phyloP scores from a whole-genome alignment of 2,113 vertebrate species.

The Melanerpes aurifrons region DNA sequence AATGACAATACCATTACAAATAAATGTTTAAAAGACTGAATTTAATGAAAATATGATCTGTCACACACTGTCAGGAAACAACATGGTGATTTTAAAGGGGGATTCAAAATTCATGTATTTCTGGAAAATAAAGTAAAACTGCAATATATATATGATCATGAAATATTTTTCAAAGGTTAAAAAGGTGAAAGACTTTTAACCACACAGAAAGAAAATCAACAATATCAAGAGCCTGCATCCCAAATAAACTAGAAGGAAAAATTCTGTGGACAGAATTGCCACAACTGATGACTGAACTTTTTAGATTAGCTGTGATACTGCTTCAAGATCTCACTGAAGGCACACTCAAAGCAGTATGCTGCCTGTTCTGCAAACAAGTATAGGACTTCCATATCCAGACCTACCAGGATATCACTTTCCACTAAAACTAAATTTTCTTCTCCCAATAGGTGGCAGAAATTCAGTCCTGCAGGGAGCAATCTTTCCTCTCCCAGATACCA shows the following conservation, averaged over 20 bases:
- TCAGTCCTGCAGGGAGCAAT: not conserved
- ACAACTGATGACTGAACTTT: not conserved
- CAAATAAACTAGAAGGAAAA: not conserved
- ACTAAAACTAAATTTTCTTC: not conserved
- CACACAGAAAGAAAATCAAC: not conserved
- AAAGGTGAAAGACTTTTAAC: not conserved
- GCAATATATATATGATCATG: not conserved
- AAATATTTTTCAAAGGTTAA: not conserved
- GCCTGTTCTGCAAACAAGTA: not conserved
- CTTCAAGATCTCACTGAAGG: not conserved
- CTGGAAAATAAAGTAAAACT: not conserved
- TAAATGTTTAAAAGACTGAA: not conserved
- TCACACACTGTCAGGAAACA: not conserved
- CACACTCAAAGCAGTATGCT: not conserved
- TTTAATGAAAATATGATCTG: not conserved
- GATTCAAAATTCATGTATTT: not conserved
- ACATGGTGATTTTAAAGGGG: not conserved
- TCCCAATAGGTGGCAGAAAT: not conserved
- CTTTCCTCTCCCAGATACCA: not conserved
- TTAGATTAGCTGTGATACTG: not conserved
- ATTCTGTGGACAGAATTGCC: not conserved
- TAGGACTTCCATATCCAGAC: not conserved
- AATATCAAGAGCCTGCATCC: not conserved
- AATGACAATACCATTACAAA: not conserved
- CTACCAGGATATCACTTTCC: not conserved